These are phyloP conservation scores for Heteromurus nitidus DNA, from an alignment of 2,888 invertebrate genomes.

Conservation along the genomic window DNA sequence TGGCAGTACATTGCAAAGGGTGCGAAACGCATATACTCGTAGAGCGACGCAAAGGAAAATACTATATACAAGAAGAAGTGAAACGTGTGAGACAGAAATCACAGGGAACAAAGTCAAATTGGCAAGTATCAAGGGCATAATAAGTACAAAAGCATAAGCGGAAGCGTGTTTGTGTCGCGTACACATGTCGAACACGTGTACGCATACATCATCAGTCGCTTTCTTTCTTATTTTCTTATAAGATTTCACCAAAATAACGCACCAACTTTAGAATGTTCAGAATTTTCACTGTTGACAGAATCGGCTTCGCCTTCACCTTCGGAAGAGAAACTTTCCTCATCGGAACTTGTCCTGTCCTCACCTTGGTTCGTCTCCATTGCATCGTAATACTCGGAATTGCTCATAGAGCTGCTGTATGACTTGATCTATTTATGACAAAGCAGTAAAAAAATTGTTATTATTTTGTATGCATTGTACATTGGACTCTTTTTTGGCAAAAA, in stretches of 20 bases:
- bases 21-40: not conserved
- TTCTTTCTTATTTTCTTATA: conserved; percentile 44
- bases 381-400: conserved; percentile 87
- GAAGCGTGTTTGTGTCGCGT: not conserved
- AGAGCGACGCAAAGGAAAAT: not conserved
- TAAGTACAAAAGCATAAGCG: conserved; percentile 6
- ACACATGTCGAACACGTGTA: not conserved
- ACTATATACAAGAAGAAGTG: not conserved
- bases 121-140: not conserved
- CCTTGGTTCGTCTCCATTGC: conserved; percentile 80
- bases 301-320: conserved; percentile 74
- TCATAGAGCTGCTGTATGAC: conserved; percentile 84
- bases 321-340: conserved; percentile 73
- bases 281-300: conserved; percentile 72
- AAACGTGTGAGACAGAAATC: conserved; percentile 4
- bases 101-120: not conserved
- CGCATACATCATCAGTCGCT: not conserved
- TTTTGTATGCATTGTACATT: too few species aligned
- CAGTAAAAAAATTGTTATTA: too few species aligned
- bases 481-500: too few species aligned
- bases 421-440: conserved; percentile 68
- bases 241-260: conserved; percentile 42
- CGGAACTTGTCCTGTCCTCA: conserved; percentile 73
- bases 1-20: not conserved
- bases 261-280: conserved; percentile 73